These are phyloP conservation scores for Episyrphus balteatus DNA, from an alignment of 1,140 invertebrate genomes.

Conservation along the genomic window DNA sequence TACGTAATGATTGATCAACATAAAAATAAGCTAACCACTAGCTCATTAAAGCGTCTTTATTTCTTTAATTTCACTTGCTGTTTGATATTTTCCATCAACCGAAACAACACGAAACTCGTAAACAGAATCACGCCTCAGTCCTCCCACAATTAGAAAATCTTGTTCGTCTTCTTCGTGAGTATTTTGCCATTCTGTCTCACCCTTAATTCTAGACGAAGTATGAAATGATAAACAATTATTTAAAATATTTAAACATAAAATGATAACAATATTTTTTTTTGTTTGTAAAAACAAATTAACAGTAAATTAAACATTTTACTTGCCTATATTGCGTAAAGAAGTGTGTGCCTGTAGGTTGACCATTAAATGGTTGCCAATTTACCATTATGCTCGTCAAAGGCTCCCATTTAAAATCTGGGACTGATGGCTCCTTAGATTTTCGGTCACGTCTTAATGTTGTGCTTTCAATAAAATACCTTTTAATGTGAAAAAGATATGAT, in stretches of 20 bases:
- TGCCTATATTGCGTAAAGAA: conserved; percentile 80
- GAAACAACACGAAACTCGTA: conserved; percentile 87
- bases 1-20: no score
- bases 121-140: conserved; percentile 69
- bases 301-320: no score
- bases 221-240: not conserved
- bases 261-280: conserved; percentile 1
- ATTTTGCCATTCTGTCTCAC: conserved; percentile 52
- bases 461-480: conserved; percentile 67
- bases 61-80: conserved; percentile 59
- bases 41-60: conserved; percentile 61
- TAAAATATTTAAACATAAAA: not conserved
- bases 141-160: conserved; percentile 63
- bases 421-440: conserved; percentile 52
- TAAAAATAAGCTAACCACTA: no score
- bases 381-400: conserved; percentile 62
- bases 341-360: conserved; percentile 60
- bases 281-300: no score
- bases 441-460: conserved; percentile 46
- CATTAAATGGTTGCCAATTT: conserved; percentile 67
- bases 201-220: conserved; percentile 42
- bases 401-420: conserved; percentile 63
- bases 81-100: conserved; percentile 73
- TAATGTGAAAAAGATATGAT: conserved; percentile 6
- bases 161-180: conserved; percentile 57